phyloP scores from a whole-genome alignment of 1,140 invertebrate species.

The Drosophila murphyi region DNA sequence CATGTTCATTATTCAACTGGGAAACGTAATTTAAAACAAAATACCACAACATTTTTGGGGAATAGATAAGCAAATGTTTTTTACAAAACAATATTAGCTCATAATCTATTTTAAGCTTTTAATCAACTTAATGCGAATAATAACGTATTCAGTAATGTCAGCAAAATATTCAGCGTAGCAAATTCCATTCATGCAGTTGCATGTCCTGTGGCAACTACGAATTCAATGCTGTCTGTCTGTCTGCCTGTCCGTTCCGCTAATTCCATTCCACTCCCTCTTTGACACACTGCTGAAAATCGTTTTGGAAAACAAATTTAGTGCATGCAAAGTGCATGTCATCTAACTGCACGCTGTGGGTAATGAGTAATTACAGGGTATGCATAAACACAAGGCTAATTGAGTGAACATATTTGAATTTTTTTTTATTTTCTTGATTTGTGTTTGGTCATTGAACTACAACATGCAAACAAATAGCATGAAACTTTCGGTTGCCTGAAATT shows the following conservation, averaged over 20 bases:
- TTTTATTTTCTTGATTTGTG: conserved; percentile 9
- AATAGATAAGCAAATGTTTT: no score
- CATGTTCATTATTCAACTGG: background rate
- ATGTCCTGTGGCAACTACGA: conserved; percentile 56
- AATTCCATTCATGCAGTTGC: conserved; percentile 46
- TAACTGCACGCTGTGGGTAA: conserved; percentile 2
- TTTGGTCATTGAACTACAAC: conserved; percentile 63
- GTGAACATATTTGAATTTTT: conserved; percentile 20
- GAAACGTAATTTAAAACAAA: background rate
- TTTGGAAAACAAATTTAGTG: conserved; percentile 34
- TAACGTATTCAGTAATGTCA: background rate
- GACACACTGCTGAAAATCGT: conserved; percentile 3
- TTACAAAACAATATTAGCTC: no score
- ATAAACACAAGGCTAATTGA: conserved; percentile 57
- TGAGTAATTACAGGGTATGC: conserved; percentile 53
- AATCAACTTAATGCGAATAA: background rate
- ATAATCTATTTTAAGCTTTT: background rate
- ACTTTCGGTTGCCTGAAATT: conserved; percentile 14
- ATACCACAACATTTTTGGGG: no score
- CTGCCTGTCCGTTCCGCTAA: background rate
- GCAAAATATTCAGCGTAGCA: conserved; percentile 11
- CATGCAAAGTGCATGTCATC: conserved; percentile 41
- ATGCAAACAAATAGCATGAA: background rate
- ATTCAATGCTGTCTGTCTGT: conserved; percentile 23
- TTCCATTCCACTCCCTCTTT: background rate